A percentile compares a stretch with the other conserved stretches of the same genome.
These are phyloP conservation scores for Elephantulus edwardii DNA, from an alignment of 2,113 vertebrate genomes.

Conservation along the genomic window DNA sequence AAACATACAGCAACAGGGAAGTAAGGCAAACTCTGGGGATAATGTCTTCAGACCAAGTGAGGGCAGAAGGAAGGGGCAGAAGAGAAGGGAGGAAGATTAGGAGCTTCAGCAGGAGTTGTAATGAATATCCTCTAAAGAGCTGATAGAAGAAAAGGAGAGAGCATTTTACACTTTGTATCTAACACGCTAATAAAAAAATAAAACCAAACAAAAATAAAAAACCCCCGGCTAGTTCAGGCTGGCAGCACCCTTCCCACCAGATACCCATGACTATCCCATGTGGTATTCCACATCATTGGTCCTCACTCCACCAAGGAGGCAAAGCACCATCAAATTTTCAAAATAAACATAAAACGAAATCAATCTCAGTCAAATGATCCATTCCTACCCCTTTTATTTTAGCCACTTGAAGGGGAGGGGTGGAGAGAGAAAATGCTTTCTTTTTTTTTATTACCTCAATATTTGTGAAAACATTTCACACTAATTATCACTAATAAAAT, in stretches of 20 bases:
- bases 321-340: constrained; percentile 19
- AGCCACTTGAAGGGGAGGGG: constrained; percentile 17
- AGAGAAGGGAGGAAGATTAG: constrained; percentile 77
- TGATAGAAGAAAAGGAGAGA: constrained; percentile 86
- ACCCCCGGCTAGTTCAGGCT: constrained; percentile 57
- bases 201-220: too few species aligned
- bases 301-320: constrained; percentile 43
- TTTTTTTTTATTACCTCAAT: neutral
- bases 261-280: constrained; percentile 46
- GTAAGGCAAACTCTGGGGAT: constrained; percentile 73
- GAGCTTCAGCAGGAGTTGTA: constrained; percentile 79
- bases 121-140: constrained; percentile 82
- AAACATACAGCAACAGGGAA: constrained; percentile 60
- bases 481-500: constrained; percentile 61
- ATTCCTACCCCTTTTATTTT: constrained; percentile 47
- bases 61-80: constrained; percentile 63
- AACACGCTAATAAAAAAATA: constrained; percentile 61
- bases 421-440: too few species aligned
- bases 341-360: constrained; percentile 62
- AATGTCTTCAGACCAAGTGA: constrained; percentile 75
- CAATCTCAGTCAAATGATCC: constrained; percentile 33
- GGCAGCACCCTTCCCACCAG: constrained; percentile 17
- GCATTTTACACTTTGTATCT: constrained; percentile 75
- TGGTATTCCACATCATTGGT: constrained; percentile 66
- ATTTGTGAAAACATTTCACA: constrained; percentile 60